Conservation (phyloP, 2,888 invertebrate species). For the Ophraella communa region DNA sequence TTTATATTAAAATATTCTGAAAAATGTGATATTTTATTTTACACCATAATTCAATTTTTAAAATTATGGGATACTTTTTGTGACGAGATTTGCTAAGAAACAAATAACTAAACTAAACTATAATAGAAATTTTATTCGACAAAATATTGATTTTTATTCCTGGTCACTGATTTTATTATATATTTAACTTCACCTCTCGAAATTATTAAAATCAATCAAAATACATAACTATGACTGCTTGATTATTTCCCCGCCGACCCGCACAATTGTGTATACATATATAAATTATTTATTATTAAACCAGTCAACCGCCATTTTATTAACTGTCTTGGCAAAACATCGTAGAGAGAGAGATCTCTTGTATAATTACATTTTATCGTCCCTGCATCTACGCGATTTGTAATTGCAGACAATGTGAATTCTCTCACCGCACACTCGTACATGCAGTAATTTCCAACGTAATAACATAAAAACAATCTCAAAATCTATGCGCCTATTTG, state of each 20-base stretch:
- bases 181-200: too few species aligned
- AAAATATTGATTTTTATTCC: too few species aligned
- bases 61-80: too few species aligned
- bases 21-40: too few species aligned
- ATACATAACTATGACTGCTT: not conserved
- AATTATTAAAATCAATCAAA: not conserved
- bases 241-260: not conserved
- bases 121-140: too few species aligned
- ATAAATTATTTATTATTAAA: constrained; percentile 32
- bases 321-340: constrained; percentile 23
- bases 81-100: too few species aligned
- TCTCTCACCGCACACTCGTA: constrained; percentile 38
- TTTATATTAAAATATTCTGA: too few species aligned
- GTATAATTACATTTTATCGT: constrained; percentile 39
- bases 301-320: constrained; percentile 33
- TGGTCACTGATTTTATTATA: too few species aligned
- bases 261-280: constrained; percentile 4
- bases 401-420: constrained; percentile 35
- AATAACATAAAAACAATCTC: constrained; percentile 30
- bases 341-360: constrained; percentile 30
- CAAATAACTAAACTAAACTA: too few species aligned
- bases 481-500: constrained; percentile 52
- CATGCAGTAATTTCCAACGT: constrained; percentile 35
- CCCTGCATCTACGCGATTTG: constrained; percentile 32
- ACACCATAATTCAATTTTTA: too few species aligned